phyloP scores from a whole-genome alignment of 2,797 vertebrate species.

The Lycodopsis pacificus region DNA sequence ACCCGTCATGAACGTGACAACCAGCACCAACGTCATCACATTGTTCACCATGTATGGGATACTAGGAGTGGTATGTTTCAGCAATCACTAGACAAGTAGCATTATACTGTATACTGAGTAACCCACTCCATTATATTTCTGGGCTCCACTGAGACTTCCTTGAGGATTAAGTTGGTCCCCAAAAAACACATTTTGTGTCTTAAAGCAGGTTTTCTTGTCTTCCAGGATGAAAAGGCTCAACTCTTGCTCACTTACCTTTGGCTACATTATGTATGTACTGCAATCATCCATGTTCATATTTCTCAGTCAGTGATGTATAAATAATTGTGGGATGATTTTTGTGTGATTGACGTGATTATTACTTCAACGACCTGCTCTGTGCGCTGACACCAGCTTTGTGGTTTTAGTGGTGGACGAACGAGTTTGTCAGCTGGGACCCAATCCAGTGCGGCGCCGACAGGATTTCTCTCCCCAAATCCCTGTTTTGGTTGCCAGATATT shows the following conservation, averaged over 20 bases:
- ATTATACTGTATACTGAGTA: neutral
- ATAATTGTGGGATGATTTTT: neutral
- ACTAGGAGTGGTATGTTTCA: conserved; percentile 79
- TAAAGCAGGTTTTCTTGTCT: conserved; percentile 15
- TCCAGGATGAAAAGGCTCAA: conserved; percentile 84
- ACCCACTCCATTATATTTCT: neutral
- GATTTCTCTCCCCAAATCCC: conserved; percentile 75
- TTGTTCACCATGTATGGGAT: conserved; percentile 82
- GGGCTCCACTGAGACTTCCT: neutral
- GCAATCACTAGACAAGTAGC: neutral
- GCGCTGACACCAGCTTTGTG: conserved; percentile 13
- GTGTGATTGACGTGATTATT: neutral
- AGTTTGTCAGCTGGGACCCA: conserved; percentile 82
- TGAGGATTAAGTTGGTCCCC: neutral
- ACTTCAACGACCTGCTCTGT: accelerated
- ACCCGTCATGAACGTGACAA: conserved; percentile 64
- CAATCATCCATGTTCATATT: neutral
- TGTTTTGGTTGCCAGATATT: conserved; percentile 80
- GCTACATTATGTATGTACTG: conserved; percentile 72
- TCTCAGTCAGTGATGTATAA: neutral
- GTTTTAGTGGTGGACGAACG: conserved; percentile 81
- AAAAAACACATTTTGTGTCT: neutral
- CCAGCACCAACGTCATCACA: conserved; percentile 64
- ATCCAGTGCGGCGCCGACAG: conserved; percentile 70
- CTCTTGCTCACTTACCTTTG: conserved; percentile 81